A percentile compares a stretch with the other conserved stretches of the same genome.
These are phyloP conservation scores for Eilema depressum DNA, from an alignment of 2,888 invertebrate genomes.

Conservation along the genomic window DNA sequence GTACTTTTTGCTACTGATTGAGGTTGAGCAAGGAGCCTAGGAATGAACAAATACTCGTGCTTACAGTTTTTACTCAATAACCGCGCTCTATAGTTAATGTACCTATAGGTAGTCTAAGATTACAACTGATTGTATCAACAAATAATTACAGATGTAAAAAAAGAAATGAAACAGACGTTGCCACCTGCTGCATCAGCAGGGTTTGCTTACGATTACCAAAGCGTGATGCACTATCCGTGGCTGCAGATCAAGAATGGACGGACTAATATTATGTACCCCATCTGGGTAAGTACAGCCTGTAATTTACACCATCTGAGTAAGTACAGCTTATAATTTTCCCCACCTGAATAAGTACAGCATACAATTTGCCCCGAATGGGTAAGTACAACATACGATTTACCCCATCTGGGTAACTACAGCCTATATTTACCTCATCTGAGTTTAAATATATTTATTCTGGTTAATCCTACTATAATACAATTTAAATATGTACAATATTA, in stretches of 20 bases:
- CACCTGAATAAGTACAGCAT: no score
- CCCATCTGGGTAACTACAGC: constrained; percentile 77
- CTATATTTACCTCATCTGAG: no score
- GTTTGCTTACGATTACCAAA: constrained; percentile 79
- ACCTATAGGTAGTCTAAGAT: no score
- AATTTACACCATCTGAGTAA: neutral
- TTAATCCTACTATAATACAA: no score
- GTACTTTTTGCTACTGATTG: no score
- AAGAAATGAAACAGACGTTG: constrained; percentile 66
- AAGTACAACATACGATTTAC: constrained; percentile 46
- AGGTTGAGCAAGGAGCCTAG: no score
- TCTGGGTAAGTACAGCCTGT: constrained; percentile 70
- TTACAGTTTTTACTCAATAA: no score
- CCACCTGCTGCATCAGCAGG: constrained; percentile 75
- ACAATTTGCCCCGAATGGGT: no score
- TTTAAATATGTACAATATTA: no score
- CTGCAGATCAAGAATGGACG: constrained; percentile 76
- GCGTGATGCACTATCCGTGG: constrained; percentile 84
- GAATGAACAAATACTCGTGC: no score
- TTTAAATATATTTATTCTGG: no score
- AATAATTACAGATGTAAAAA: constrained; percentile 59
- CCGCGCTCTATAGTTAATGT: no score
- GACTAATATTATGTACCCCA: constrained; percentile 79
- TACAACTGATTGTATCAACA: neutral
- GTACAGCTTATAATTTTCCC: neutral